Evolutionary conservation across 1,140 invertebrate genomes (phyloP).

Genomic region (fruit fly (Drosophila melanogaster)): DNA sequence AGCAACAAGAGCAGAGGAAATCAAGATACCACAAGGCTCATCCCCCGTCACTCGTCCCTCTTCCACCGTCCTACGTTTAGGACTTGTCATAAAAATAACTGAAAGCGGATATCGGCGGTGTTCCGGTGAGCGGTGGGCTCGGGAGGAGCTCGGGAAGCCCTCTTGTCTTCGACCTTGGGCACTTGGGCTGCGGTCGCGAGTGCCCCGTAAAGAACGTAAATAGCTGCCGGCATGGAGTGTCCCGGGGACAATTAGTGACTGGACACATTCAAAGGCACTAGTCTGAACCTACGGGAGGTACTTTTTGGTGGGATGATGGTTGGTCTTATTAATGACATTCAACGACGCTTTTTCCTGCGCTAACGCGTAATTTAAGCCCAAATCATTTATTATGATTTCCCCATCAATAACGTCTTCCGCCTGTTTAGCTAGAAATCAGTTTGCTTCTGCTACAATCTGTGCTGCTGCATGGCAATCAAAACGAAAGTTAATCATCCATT

Average conservation of each 20-base stretch:
- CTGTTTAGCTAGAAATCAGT: background rate
- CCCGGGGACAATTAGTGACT: conserved; percentile 47
- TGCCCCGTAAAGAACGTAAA: conserved; percentile 23
- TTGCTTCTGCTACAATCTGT: background rate
- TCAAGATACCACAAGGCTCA: conserved; percentile 21
- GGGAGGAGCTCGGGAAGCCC: background rate
- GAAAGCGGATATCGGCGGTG: conserved; percentile 44
- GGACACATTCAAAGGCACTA: conserved; percentile 23
- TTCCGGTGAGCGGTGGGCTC: background rate
- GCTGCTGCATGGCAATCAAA: too few species aligned
- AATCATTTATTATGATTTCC: conserved; percentile 8
- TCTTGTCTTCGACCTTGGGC: conserved; percentile 26
- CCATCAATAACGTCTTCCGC: conserved; percentile 5
- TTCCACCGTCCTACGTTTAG: too few species aligned
- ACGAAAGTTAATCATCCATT: too few species aligned
- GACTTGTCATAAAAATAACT: conserved; percentile 55
- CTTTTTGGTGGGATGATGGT: background rate
- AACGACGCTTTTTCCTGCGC: background rate
- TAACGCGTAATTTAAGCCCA: too few species aligned
- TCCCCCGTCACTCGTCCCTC: background rate
- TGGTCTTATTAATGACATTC: conserved; percentile 6
- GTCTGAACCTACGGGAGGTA: background rate
- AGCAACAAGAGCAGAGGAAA: conserved; percentile 49
- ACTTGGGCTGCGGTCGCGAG: conserved; percentile 36
- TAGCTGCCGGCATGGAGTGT: conserved; percentile 25